Percentiles rank a stretch among this genome's conserved stretches.
Evolutionary conservation across 2,888 invertebrate genomes (phyloP).

Genomic region (Boloria euphrosyne): DNA sequence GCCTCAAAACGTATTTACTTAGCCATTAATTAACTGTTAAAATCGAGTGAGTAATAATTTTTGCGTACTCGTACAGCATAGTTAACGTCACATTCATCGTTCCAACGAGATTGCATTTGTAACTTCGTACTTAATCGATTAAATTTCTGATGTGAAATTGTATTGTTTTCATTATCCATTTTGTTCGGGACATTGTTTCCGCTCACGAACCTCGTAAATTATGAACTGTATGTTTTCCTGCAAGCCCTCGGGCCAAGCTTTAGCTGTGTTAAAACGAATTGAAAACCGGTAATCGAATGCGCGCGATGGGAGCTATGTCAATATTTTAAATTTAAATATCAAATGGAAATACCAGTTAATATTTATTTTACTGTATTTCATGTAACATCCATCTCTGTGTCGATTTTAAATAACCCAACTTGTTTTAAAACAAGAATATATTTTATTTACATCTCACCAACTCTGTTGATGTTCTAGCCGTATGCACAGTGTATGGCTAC

Average conservation of each 20-base stretch:
- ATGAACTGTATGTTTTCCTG: constrained; percentile 72
- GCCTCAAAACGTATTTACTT: constrained; percentile 49
- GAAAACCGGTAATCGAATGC: constrained; percentile 80
- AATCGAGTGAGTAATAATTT: constrained; percentile 9
- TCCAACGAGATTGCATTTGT: constrained; percentile 56
- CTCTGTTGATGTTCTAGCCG: constrained; percentile 22
- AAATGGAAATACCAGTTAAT: constrained; percentile 63
- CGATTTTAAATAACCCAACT: constrained; percentile 54
- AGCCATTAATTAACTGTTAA: constrained; percentile 16
- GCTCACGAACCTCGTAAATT: constrained; percentile 74
- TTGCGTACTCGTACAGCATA: constrained; percentile 23
- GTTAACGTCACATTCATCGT: constrained; percentile 47
- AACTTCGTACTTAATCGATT: constrained; percentile 66
- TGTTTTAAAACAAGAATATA: constrained; percentile 47
- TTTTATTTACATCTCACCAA: constrained; percentile 43
- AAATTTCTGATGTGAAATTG: constrained; percentile 70
- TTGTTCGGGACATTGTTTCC: constrained; percentile 74
- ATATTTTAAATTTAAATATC: constrained; percentile 80
- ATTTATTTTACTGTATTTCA: constrained; percentile 63
- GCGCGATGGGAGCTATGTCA: constrained; percentile 74
- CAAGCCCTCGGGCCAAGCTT: constrained; percentile 69
- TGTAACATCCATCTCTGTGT: constrained; percentile 59
- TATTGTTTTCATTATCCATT: constrained; percentile 74
- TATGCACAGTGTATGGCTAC: constrained; percentile 10
- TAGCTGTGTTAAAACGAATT: constrained; percentile 75